These are phyloP conservation scores for Ruditapes philippinarum DNA, from an alignment of 1,140 invertebrate genomes.

Conservation along the genomic window DNA sequence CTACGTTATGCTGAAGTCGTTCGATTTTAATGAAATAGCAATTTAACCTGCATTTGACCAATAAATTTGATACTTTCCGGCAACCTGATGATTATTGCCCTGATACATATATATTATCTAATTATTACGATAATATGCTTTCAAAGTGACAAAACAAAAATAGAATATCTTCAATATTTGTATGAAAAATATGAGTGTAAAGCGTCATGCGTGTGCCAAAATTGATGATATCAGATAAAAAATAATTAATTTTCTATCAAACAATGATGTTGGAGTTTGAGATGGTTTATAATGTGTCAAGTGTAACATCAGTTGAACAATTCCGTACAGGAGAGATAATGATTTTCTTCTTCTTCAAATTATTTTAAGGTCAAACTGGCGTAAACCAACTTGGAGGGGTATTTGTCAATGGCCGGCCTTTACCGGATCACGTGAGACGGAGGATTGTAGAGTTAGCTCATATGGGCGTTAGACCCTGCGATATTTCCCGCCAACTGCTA, in stretches of 20 bases:
- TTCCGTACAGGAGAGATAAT: too few relatives aligned
- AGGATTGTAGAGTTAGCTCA: slow-evolving; percentile 98
- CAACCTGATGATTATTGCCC: not conserved
- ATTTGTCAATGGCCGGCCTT: slow-evolving; percentile 98
- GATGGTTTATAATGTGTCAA: too few relatives aligned
- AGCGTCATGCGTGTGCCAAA: not conserved
- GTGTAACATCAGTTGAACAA: too few relatives aligned
- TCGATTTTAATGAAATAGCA: slow-evolving; percentile 17
- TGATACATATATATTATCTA: slow-evolving; percentile 32
- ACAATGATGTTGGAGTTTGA: too few relatives aligned
- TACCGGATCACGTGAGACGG: slow-evolving; percentile 97
- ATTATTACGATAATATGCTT: not conserved
- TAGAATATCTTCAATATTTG: not conserved
- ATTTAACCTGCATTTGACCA: slow-evolving; percentile 21
- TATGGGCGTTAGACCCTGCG: slow-evolving; percentile 96
- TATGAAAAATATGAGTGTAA: not conserved
- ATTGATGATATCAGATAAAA: not conserved
- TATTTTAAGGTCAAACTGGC: slow-evolving; percentile 88
- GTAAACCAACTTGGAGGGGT: slow-evolving; percentile 99
- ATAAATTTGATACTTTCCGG: slow-evolving; percentile 34
- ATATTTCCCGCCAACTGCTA: slow-evolving; percentile 97
- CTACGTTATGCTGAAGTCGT: not conserved
- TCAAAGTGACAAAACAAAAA: not conserved
- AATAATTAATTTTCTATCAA: not conserved
- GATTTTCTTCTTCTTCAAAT: too few relatives aligned